A percentile compares a stretch with the other conserved stretches of the same genome.
Evolutionary conservation across 2,113 vertebrate species (phyloP).

Genomic region (Benitochromis conjunctus): DNA sequence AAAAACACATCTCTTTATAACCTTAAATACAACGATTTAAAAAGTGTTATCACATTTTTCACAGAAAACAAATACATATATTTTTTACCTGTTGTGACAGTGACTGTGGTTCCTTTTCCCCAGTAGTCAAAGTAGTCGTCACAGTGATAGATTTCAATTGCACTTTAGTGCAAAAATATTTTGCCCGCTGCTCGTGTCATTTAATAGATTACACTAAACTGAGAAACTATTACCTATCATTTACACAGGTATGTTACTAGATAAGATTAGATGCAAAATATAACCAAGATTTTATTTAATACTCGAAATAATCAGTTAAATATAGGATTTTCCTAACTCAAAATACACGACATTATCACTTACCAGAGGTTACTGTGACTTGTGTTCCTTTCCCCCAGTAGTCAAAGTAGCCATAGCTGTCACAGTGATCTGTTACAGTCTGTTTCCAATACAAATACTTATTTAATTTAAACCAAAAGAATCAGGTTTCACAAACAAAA

Average conservation of each 20-base stretch:
- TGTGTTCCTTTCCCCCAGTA: slow-evolving; percentile 5
- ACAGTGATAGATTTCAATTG: slow-evolving; percentile 29
- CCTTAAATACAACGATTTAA: background rate
- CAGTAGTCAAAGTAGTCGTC: slow-evolving; percentile 32
- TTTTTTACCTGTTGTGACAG: background rate
- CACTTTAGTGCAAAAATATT: slow-evolving; percentile 1
- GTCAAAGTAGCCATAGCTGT: background rate
- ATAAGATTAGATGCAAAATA: background rate
- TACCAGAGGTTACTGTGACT: slow-evolving; percentile 33
- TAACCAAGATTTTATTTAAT: background rate
- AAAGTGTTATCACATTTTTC: background rate
- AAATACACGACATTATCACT: background rate
- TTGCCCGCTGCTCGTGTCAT: background rate
- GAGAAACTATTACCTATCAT: background rate
- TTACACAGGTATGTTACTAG: background rate
- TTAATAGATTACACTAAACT: background rate
- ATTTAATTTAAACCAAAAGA: background rate
- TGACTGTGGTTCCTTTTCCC: slow-evolving; percentile 6
- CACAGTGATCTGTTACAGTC: slow-evolving; percentile 2
- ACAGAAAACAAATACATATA: background rate
- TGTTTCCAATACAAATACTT: slow-evolving; percentile 19
- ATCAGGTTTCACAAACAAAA: background rate
- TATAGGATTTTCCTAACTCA: background rate
- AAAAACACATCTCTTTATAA: background rate
- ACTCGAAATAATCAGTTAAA: background rate